A percentile compares a stretch with the other conserved stretches of the same genome.
phyloP scores from a whole-genome alignment of 2,888 invertebrate genomes.

The Aleiodes testaceus region DNA sequence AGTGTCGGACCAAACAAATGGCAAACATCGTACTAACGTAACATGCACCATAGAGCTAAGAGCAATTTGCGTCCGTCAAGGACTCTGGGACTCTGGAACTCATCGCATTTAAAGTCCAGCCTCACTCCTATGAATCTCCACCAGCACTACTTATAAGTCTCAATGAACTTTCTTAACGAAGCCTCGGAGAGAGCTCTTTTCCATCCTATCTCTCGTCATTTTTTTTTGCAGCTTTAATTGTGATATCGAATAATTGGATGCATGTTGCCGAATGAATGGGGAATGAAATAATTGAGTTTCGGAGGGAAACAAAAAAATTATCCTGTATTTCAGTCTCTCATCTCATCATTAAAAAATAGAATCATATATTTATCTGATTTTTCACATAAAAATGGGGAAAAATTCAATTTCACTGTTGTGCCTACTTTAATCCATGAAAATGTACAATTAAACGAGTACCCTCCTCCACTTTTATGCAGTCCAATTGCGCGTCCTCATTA shows the following conservation, averaged over 20 bases:
- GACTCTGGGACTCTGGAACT: constrained; percentile 11
- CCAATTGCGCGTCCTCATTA: constrained; percentile 23
- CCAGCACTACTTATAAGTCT: constrained; percentile 3
- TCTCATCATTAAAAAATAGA: background rate
- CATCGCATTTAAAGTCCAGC: constrained; percentile 20
- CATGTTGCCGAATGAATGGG: too few species aligned
- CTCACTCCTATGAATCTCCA: background rate
- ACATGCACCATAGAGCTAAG: constrained; percentile 22
- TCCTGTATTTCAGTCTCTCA: too few species aligned
- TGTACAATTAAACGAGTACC: background rate
- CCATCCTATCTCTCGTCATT: background rate
- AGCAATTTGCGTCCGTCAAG: constrained; percentile 28
- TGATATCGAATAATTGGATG: too few species aligned
- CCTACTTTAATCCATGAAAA: constrained; percentile 8
- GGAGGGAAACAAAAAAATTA: too few species aligned
- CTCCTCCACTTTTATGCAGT: constrained; percentile 1
- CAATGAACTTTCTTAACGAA: constrained; percentile 23
- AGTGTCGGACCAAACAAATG: constrained; percentile 28
- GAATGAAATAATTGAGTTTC: too few species aligned
- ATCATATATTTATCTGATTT: background rate
- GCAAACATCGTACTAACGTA: constrained; percentile 14
- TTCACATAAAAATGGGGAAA: too few species aligned
- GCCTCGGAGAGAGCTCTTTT: constrained; percentile 3
- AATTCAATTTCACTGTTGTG: background rate
- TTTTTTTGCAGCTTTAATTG: too few species aligned